Evolutionary conservation across 2,888 invertebrate genomes (phyloP), one percentile per base, ranked within the genome.

Genomic region (Perizoma affinitatum): DNA sequence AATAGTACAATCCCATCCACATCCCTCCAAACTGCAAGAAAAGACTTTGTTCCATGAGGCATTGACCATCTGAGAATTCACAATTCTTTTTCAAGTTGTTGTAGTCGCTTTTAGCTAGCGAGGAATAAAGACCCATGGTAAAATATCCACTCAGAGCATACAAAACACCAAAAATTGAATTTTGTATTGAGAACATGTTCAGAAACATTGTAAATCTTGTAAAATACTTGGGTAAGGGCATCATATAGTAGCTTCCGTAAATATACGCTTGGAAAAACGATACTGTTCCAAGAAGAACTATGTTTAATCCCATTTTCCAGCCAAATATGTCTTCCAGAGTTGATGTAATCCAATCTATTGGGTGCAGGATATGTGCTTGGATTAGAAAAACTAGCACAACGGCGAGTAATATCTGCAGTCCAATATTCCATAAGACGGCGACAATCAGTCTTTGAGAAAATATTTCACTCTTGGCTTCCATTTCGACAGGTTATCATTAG

Each of bases 251-350:
- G 75, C 95, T 95, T 48, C 95, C 95, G 74, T 95, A 94, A 41
- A 95, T 91, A 44, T 96, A 88, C n/a, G 96, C 95, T 85, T 96
- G 96, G 5, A 95, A 90, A 63, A 95, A 94, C 7, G 96, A 94
- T 0, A 95, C 93, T 35, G 91, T 78, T 8, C 93, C 88, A 11
- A 96, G 92, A 0, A 96, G 93, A 35, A 95, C 82, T 48, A 95
- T 93, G 70, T 94, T 95, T 0, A 95, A 79, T 87, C 95, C 94
- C 83, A 95, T 96, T 77, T 94, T 93, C 75, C 94, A 88, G 5
- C 94, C 93, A 54, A 93, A 88, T 60, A 96, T 86, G 9, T 95
- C 91, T 10, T 88, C 73, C 65, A 95, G 82, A 0, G 95, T 94
- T 42, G 93, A 90, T 38, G 86, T 75, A n/a, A 96, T 77, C 96